phyloP scores from a whole-genome alignment of 1,140 invertebrate genomes.

The Homarus americanus region DNA sequence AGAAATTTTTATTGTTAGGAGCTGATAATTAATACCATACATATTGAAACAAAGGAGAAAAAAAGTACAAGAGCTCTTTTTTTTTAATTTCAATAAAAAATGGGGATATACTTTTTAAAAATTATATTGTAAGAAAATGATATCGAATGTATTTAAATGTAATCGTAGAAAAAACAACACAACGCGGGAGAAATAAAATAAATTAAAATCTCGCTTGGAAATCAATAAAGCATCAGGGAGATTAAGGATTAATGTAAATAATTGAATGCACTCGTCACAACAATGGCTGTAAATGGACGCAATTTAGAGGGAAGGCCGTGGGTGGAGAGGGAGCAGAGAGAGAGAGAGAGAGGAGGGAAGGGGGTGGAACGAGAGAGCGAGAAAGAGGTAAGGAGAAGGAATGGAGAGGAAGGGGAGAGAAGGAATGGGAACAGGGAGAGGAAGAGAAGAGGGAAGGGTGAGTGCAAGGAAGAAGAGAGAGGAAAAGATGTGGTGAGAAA shows the following conservation, averaged over 20 bases:
- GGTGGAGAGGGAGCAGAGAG: background rate
- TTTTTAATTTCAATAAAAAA: too few relatives aligned
- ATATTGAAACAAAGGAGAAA: too few relatives aligned
- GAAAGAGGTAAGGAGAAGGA: background rate
- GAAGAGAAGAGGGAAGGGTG: background rate
- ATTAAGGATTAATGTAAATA: conserved; percentile 52
- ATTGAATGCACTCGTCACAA: conserved; percentile 57
- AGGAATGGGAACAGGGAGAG: background rate
- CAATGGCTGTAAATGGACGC: conserved; percentile 40
- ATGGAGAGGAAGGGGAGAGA: background rate
- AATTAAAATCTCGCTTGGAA: background rate
- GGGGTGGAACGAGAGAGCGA: background rate
- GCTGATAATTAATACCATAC: too few relatives aligned
- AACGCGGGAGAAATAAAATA: background rate
- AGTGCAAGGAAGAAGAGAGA: background rate
- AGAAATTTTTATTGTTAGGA: too few relatives aligned
- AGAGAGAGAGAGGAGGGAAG: background rate
- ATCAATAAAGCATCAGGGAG: conserved; percentile 25
- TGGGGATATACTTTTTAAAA: too few relatives aligned
- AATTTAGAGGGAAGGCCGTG: conserved; percentile 47
- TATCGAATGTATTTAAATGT: too few relatives aligned
- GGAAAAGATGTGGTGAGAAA: background rate
- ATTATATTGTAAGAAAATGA: too few relatives aligned
- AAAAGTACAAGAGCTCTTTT: too few relatives aligned
- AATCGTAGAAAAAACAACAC: background rate